Base-by-base conservation (phyloP, 2,113 vertebrate genomes). In the Corynorhinus townsendii region DNA sequence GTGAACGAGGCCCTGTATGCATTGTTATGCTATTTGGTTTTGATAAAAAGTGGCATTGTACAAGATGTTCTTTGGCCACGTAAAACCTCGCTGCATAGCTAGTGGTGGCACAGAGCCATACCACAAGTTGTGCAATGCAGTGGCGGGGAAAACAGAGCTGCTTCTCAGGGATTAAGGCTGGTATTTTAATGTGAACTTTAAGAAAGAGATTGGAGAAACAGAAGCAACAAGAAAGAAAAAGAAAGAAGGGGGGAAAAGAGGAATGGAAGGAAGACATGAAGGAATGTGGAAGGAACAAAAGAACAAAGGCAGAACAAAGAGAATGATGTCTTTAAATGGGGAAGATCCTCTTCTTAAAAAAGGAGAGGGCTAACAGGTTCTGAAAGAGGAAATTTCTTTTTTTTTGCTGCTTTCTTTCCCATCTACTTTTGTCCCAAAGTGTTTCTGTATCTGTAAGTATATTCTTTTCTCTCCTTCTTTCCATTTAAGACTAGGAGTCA, bases 11-110 rank as follows among this genome's bases (percentile, higher is more conserved):
- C 89, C 85, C 97, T 98, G 98, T 98, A 97, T 98, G 97, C 96
- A 98, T 98, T 98, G 98, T 98, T 98, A 98, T 98, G 98, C 98
- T 98, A 77, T 97, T 98, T 98, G 98, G 96, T 98, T 98, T 98
- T 98, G 98, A 98, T 98, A 98, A 98, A 98, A 98, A 87, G 54
- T 97, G 97, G 97, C 95, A 98, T 98, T 98, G 98, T 98, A 98
- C 98, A 98, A 98, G 97, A 97, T 98, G 98, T 98, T 98, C 98
- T 97, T 92, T 98, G 97, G 98, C 97, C 97, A 98, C 98, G 97
- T 98, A 98, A 98, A 98, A 98, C 95, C 97, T 98, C 90, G 62
- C 98, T 96, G 97, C 97, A 96, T 38, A 96, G 98, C 86, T 97
- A 95, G 97, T 92, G 94, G 96, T 98, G 98, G 98, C 98, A 98